A percentile compares a stretch with the other conserved stretches of the same genome.
These are phyloP conservation scores for Furcifer pardalis DNA, from an alignment of 2,797 vertebrate species.

Conservation along the genomic window DNA sequence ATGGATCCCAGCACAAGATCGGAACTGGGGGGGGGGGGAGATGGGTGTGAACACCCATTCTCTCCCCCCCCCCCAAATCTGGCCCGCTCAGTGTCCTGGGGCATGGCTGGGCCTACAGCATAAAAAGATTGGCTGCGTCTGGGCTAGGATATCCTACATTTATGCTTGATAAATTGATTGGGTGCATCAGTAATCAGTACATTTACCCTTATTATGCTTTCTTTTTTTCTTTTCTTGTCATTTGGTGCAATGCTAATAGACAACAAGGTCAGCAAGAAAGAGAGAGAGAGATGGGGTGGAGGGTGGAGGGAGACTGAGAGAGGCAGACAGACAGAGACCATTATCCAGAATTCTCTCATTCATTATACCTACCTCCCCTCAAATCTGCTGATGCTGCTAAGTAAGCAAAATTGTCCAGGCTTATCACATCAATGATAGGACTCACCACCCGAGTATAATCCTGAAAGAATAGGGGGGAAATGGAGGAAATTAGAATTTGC, in stretches of 20 bases:
- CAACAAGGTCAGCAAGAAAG: not conserved
- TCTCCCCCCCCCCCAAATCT: no score
- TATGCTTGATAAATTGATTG: not conserved
- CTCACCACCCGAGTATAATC: constrained; percentile 97
- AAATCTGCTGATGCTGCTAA: constrained; percentile 96
- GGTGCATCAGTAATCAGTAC: not conserved
- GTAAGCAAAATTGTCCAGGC: constrained; percentile 98
- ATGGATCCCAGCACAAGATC: no score
- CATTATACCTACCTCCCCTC: constrained; percentile 87
- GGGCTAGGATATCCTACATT: not conserved
- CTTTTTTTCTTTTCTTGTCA: no score
- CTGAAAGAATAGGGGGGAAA: constrained; percentile 70
- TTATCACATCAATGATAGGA: constrained; percentile 99
- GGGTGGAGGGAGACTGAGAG: not conserved
- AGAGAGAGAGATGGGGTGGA: not conserved
- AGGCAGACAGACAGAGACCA: no score
- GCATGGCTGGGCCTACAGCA: no score
- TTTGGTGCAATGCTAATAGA: not conserved
- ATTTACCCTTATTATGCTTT: not conserved
- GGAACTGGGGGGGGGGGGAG: no score
- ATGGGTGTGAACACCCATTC: no score
- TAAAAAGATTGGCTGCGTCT: no score
- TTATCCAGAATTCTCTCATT: constrained; percentile 24
- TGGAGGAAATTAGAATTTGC: constrained; percentile 9
- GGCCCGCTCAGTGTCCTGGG: no score